These are phyloP conservation scores for Pogonomyrmex californicus DNA, from an alignment of 1,140 invertebrate genomes.

Conservation along the genomic window DNA sequence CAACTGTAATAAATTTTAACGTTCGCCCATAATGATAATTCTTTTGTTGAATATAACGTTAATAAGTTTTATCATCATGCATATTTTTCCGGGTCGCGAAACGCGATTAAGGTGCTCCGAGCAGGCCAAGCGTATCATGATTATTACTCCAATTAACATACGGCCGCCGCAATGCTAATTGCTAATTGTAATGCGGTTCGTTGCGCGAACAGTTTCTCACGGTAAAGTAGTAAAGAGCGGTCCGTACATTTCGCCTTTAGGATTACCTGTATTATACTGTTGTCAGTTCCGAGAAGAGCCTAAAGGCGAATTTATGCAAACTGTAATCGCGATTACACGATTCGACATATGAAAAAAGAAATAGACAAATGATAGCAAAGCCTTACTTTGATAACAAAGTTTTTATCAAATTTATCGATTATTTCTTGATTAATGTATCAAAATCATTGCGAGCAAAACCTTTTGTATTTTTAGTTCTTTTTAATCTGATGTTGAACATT, in stretches of 20 bases:
- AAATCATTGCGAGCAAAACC: not conserved
- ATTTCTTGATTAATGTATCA: conserved; percentile 3
- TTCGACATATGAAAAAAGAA: not conserved
- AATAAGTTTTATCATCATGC: conserved; percentile 14
- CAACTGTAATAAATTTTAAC: conserved; percentile 31
- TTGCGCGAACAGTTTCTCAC: conserved; percentile 61
- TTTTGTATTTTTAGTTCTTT: not conserved
- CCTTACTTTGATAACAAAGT: not conserved
- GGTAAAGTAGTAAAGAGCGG: conserved; percentile 34
- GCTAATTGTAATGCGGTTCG: conserved; percentile 62
- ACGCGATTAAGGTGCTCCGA: conserved; percentile 50
- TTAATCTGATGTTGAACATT: not conserved
- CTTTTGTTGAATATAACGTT: conserved; percentile 29
- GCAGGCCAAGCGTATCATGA: conserved; percentile 59
- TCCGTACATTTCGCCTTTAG: conserved; percentile 29
- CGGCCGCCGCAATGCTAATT: conserved; percentile 61
- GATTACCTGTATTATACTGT: conserved; percentile 37
- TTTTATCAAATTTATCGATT: conserved; percentile 23
- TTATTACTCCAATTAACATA: conserved; percentile 67
- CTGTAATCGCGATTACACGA: not conserved
- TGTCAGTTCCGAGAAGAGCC: not conserved
- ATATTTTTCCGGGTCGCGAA: conserved; percentile 2
- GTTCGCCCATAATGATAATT: not conserved
- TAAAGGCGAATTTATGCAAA: conserved; percentile 13
- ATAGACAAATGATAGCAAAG: not conserved